Base-by-base conservation (phyloP, 2,113 vertebrate species). In the Gopherus evgoodei region DNA sequence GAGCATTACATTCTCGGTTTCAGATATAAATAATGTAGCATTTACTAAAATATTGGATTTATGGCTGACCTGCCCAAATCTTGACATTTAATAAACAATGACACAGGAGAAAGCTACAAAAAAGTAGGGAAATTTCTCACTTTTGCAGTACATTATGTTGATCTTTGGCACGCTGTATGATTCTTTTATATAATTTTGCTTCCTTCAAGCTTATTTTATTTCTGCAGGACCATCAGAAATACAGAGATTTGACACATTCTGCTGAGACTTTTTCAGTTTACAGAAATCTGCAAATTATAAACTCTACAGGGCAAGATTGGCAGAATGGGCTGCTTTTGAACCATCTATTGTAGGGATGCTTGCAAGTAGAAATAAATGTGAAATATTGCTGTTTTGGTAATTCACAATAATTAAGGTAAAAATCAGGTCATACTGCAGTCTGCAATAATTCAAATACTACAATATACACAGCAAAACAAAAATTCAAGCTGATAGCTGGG, bases 321-420 rank as follows among this genome's bases (percentile, higher is more conserved):
- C 89, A 59, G 80, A 47, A 50, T 91, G 84, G 76, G 2, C 86
- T 86, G 56, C 92, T 96, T 95, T 95, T 97, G 93, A 94, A 90
- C 25, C 81, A 22, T 83, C 1, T 3, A 0, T 19, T 65, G 86
- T 44, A 38, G 75, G 4, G 62, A 14, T n/a, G 1, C n/a, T 89
- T 80, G 84, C 72, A 88, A 75, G 5, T 86, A 44, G 76, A 44
- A 91, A 87, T 13, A 56, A 87, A 79, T 90, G n/a, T 69, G 19
- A 84, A 91, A 5, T 44, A 13, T 83, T 56, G 29, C 17, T 79
- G 17, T 21, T 90, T 57, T 79, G 65, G 52, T 16, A 3, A 69
- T 72, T 72, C 12, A 47, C 75, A 78, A 44, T 13, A 76, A 78
- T 47, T 44, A 25, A 24, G 4, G 10, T 76, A 25, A 76, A 47